Evolutionary conservation across 2,888 invertebrate species (phyloP).

Genomic region (Amblyjoppa fuscipennis): DNA sequence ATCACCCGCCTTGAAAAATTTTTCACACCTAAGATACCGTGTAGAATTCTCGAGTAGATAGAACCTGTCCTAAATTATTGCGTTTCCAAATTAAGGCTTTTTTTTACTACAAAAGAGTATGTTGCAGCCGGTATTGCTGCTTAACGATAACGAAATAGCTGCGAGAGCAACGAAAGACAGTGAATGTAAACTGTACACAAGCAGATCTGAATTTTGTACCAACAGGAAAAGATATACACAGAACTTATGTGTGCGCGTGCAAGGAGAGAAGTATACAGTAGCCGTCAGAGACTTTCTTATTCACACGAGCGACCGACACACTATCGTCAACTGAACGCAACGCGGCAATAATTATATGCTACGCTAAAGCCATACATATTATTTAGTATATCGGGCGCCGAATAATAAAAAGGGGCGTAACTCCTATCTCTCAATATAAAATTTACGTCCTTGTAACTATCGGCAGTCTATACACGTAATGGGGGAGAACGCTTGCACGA

Average conservation of each 20-base stretch:
- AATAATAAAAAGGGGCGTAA: neutral
- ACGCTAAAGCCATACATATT: neutral
- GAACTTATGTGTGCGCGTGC: neutral
- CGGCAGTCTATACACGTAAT: neutral
- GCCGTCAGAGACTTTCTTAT: slow-evolving; percentile 41
- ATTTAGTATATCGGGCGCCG: neutral
- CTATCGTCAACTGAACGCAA: slow-evolving; percentile 45
- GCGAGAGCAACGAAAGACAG: neutral
- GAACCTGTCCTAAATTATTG: neutral
- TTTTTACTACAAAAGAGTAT: no score
- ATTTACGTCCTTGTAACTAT: neutral
- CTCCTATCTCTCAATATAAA: neutral
- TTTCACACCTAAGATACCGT: slow-evolving; percentile 23
- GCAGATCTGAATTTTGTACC: neutral
- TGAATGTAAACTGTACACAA: slow-evolving; percentile 17
- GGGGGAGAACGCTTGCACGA: slow-evolving; percentile 21
- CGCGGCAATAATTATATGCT: slow-evolving; percentile 23
- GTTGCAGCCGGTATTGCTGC: neutral
- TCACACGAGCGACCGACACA: slow-evolving; percentile 21
- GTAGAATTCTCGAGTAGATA: neutral
- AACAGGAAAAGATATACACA: slow-evolving; percentile 3
- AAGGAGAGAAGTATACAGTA: slow-evolving; percentile 12
- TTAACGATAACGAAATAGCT: neutral
- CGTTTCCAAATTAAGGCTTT: neutral
- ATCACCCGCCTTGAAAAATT: neutral